A percentile compares a stretch with the other conserved stretches of the same genome.
These are phyloP conservation scores for Baccha elongata DNA, from an alignment of 2,888 invertebrate genomes.

Conservation along the genomic window DNA sequence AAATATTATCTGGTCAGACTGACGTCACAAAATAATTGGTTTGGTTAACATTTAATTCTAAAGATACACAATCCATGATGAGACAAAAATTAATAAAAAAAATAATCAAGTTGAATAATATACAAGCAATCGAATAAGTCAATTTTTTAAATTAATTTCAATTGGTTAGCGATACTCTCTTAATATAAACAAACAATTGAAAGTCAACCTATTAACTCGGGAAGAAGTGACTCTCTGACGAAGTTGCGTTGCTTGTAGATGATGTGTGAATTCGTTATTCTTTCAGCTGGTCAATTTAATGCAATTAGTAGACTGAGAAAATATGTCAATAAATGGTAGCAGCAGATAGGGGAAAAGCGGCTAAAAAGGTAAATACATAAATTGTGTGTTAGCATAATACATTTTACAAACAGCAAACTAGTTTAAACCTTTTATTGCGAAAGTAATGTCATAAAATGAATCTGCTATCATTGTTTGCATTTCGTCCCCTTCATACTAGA, in stretches of 20 bases:
- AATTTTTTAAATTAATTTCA: slow-evolving; percentile 50
- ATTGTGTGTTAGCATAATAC: no score
- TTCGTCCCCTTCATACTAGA: no score
- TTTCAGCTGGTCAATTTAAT: slow-evolving; percentile 54
- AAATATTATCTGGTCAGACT: background rate
- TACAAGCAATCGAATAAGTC: slow-evolving; percentile 32
- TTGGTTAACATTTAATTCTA: slow-evolving; percentile 35
- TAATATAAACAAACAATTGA: slow-evolving; percentile 38
- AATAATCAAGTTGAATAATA: slow-evolving; percentile 26
- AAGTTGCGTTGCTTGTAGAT: slow-evolving; percentile 12
- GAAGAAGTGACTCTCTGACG: background rate
- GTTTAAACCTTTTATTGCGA: no score
- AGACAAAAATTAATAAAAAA: slow-evolving; percentile 3
- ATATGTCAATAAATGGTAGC: slow-evolving; percentile 51
- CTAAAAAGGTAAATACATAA: no score
- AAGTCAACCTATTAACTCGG: slow-evolving; percentile 13
- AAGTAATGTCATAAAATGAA: no score
- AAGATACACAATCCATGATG: background rate
- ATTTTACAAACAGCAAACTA: no score
- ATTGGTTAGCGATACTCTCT: slow-evolving; percentile 31
- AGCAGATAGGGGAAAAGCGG: slow-evolving; percentile 2
- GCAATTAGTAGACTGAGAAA: slow-evolving; percentile 66
- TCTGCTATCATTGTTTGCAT: no score
- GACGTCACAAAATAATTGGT: slow-evolving; percentile 37
- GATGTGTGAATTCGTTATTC: slow-evolving; percentile 23